Base-by-base conservation (phyloP, 2,113 vertebrate species). In the Myocastor coypus region DNA sequence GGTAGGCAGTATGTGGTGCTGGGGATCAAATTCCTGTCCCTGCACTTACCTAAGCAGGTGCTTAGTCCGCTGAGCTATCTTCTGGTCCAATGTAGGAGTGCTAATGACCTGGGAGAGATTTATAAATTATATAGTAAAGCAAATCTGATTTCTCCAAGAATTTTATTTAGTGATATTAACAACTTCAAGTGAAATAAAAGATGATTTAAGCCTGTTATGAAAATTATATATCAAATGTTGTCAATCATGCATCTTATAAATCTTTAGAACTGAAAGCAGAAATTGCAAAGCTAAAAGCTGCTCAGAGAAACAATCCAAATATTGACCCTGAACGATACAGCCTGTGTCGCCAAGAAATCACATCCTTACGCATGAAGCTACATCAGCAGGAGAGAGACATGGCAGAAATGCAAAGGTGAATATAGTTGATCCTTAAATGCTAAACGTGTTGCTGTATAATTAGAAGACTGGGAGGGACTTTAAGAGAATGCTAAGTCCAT, bases 251-350 rank as follows among this genome's bases (percentile, higher is more conserved):
- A 30, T 77, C 32, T 68, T 86, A 34, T 20, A 69, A 83, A 88
- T 92, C 37, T 97, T 78, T 94, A 99, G 99, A 99, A 94, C 86
- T 99, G 96, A 99, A 99, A 98, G 99, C 99, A 77, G 99, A 99
- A 98, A 99, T 99, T 96, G 99, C 99, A 96, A 99, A 99, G 97
- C 98, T 99, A 92, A 99, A 98, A 92, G 98, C 99, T 0, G 99
- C 99, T 87, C 99, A 99, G 97, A 99, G 98, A 97, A 99, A 98
- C 42, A 97, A 98, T 64, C 98, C 97, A 85, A 99, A 99, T 68
- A 92, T 99, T 17, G 98, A 99, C 92, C 99, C 99, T 12, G 99
- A 99, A 86, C 99, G 99, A 95, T 99, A 99, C 77, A 98, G 98
- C 71, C 97, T 97, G 50, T 99, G 99, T 80, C 98, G 99, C 97